phyloP scores from a whole-genome alignment of 2,113 vertebrate species.

The Onychorhynchus coronatus region DNA sequence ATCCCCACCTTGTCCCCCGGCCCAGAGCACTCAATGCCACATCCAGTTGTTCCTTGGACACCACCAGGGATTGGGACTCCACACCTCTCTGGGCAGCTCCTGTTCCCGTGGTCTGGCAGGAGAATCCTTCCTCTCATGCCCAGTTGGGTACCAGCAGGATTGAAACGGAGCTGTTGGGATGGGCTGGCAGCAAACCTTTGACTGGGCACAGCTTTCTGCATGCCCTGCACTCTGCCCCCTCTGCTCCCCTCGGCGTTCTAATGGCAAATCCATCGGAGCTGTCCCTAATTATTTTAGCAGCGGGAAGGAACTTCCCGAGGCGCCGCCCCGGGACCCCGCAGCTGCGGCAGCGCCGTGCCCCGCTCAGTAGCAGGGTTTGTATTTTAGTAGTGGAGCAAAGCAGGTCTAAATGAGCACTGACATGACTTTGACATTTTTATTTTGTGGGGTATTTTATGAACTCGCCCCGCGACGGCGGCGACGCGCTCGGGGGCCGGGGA shows the following conservation, averaged over 20 bases:
- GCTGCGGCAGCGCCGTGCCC: not conserved
- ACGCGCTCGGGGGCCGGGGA: not conserved
- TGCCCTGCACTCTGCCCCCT: not conserved
- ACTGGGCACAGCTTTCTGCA: accelerated
- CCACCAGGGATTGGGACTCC: not conserved
- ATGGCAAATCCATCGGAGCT: not conserved
- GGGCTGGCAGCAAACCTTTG: not conserved
- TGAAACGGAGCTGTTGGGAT: not conserved
- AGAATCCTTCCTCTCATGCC: accelerated
- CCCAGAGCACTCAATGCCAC: not conserved
- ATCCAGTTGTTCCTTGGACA: accelerated
- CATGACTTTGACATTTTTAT: conserved; percentile 62
- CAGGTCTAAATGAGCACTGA: conserved; percentile 57
- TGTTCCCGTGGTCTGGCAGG: accelerated
- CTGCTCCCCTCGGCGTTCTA: not conserved
- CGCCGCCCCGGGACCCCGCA: not conserved
- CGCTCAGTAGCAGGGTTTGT: conserved; percentile 32
- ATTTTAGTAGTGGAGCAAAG: conserved; percentile 33
- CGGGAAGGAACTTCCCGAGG: not conserved
- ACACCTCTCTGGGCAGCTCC: not conserved
- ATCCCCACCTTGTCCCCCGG: not conserved
- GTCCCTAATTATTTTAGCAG: not conserved
- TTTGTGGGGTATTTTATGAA: conserved; percentile 47
- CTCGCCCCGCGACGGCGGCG: not conserved
- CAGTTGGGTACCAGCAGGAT: not conserved